Base-by-base conservation (phyloP, 2,113 vertebrate genomes). In the Chloroceryle aenea region DNA sequence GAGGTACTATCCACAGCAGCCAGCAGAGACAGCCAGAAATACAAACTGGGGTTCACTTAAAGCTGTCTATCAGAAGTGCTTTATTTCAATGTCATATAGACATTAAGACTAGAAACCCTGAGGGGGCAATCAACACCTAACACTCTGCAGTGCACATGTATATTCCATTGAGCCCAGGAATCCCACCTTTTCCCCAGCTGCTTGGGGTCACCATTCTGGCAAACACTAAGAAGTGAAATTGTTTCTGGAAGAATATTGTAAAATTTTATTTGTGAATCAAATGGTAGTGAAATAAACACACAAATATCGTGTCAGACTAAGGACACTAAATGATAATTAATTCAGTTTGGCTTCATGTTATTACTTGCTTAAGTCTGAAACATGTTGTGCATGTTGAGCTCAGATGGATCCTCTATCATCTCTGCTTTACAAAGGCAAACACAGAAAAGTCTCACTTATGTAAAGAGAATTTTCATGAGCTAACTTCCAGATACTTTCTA, bases 351-450 rank as follows among this genome's bases (percentile, higher is more conserved):
- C 30, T 83, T 78, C 62, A 20, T 42, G 38, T 78, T 92, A 69
- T 88, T 89, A 89, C 77, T 89, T 87, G 52, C 61, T 96, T 90
- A 95, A 87, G 94, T 82, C 53, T 85, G 71, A 88, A 88, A 91
- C 1, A 4, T 5, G 32, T 17, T 15, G 6, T 7, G 6, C 62
- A 92, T 47, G 22, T 32, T 56, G 61, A 89, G 52, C 32, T 81
- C 50, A 77, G 92, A 86, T 38, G 69, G 80, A 94, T 85, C n/a
- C 72, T 67, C 53, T 62, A 80, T 50, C 71, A 66, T 86, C 72
- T 59, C 68, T 64, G 25, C 82, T 95, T 92, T 62, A 71, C n/a
- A 85, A 79, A 89, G 38, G 36, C 53, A 76, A 84, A 64, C 58
- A 81, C 1, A 2, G 43, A 76, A 78, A 83, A 87, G 23, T 42